Base-by-base conservation (phyloP, 1,140 invertebrate genomes). In the Rhyzopertha dominica region DNA sequence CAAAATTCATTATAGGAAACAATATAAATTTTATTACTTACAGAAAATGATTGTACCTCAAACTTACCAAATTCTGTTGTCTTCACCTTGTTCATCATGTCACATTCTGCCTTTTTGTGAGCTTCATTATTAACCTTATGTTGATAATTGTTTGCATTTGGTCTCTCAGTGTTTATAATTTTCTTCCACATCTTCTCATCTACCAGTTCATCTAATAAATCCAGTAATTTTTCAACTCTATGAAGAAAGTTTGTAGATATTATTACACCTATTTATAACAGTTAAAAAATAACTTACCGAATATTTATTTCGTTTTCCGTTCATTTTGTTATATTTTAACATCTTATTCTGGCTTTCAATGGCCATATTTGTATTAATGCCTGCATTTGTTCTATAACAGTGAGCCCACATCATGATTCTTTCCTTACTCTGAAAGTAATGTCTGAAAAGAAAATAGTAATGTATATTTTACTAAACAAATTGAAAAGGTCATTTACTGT, bases 341-440 rank as follows among this genome's bases (percentile, higher is more conserved):
- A 51, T 22, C 19, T 48, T 51, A 43, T 51, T 48, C 12, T 47
- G 38, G 31, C 38, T 50, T 53, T 53, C 51, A 12, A 53, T 8
- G 2, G 41, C 43, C 42, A 50, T 46, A 31, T 47, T 53, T 10
- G 48, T 50, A 32, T 53, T 53, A 20, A 49, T 51, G 14, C 42
- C 42, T 20, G 48, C 51, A 47, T 50, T 47, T 3, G 35, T 23
- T 23, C 51, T 49, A 18, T 35, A 42, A 30, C 47, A 50, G 31
- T 53, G 51, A 1, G 51, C 47, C 51, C 47, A 50, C 47, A 46
- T 53, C 4, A 3, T 13, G 13, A 50, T 53, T 36, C 43, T 46
- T 20, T 50, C 48, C 31, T 53, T 34, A 51, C 30, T 47, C 12
- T 46, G 47, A 35, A 35, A 50, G 39, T 53, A 50, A 45, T 50